A percentile compares a stretch with the other conserved stretches of the same genome.
Evolutionary conservation across 2,888 invertebrate species (phyloP).

Genomic region (Cylindroiulus punctatus): DNA sequence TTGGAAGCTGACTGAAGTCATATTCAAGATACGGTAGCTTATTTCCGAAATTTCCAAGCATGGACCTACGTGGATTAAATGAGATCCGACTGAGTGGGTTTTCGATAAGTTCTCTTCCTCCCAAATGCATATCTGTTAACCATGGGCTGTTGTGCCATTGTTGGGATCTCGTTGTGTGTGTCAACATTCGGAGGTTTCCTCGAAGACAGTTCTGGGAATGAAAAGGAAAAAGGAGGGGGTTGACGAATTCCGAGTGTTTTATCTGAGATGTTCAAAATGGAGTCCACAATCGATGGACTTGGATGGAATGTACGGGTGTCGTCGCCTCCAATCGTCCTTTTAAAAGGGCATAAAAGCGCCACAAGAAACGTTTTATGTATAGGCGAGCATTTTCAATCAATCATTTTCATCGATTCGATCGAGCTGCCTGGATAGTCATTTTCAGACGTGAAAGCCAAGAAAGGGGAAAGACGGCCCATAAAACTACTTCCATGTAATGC

Average conservation of each 20-base stretch:
- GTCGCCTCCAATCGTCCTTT: constrained; percentile 42
- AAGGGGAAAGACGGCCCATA: background rate
- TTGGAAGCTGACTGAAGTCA: too few relatives aligned
- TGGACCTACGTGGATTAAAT: background rate
- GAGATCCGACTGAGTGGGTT: background rate
- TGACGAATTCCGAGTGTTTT: constrained; percentile 34
- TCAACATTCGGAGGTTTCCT: background rate
- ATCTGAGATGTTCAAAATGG: constrained; percentile 38
- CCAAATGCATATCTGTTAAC: background rate
- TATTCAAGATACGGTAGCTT: background rate
- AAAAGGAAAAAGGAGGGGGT: constrained; percentile 20
- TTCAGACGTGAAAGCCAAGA: constrained; percentile 11
- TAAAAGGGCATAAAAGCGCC: constrained; percentile 42
- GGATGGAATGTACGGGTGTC: constrained; percentile 34
- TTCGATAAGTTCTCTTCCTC: background rate
- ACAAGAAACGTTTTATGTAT: constrained; percentile 42
- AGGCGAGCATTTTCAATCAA: constrained; percentile 42
- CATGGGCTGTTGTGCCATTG: constrained; percentile 25
- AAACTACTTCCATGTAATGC: background rate
- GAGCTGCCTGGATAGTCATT: constrained; percentile 34
- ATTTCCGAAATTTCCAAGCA: background rate
- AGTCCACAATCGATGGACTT: constrained; percentile 38
- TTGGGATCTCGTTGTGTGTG: background rate
- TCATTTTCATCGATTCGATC: constrained; percentile 34
- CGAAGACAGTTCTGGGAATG: background rate